These are phyloP conservation scores for Aphodius granarius DNA, from an alignment of 2,888 invertebrate genomes.

Conservation along the genomic window DNA sequence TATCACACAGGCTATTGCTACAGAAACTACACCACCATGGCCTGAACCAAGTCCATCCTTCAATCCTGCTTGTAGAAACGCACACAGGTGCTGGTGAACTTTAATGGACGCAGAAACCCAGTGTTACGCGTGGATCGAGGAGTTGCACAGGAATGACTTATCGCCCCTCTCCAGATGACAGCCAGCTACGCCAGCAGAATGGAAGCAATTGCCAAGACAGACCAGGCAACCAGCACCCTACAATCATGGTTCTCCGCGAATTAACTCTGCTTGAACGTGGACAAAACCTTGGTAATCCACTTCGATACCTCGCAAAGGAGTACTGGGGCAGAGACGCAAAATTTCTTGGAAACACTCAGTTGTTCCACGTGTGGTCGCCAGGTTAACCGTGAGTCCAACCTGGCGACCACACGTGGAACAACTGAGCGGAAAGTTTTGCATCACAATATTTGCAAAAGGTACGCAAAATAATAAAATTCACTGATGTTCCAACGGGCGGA, in stretches of 20 bases:
- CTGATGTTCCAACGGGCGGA: not conserved
- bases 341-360: not conserved
- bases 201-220: not conserved
- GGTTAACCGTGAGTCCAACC: too few species aligned
- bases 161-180: not conserved
- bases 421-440: not conserved
- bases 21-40: too few species aligned
- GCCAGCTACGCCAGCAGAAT: not conserved
- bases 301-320: not conserved
- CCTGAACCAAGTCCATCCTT: too few species aligned
- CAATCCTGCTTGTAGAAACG: too few species aligned
- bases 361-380: too few species aligned
- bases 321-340: not conserved
- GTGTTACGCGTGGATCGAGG: not conserved
- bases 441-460: not conserved
- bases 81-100: too few species aligned
- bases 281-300: not conserved
- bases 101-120: not conserved
- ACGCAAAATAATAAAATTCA: not conserved
- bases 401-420: not conserved
- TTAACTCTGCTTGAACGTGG: not conserved
- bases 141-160: not conserved
- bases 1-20: too few species aligned
- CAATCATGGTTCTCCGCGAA: not conserved
- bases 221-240: too few species aligned